Evolutionary conservation across 2,113 vertebrate species (phyloP), one percentile per base, ranked within the genome.

Genomic region (Micronisus gabar): DNA sequence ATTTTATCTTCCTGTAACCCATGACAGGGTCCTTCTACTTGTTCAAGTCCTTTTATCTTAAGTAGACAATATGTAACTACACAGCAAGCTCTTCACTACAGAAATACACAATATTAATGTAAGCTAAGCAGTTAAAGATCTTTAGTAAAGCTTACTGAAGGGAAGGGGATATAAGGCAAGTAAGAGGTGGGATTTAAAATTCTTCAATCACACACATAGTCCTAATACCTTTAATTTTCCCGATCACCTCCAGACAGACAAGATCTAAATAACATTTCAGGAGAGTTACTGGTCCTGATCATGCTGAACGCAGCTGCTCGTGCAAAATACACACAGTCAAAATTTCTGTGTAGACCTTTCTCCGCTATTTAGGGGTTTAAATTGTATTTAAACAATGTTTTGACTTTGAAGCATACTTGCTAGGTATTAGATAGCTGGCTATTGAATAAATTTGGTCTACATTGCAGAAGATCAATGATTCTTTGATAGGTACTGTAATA

Each of bases 151-250:
- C 62, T 68, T 63, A 72, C 13, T 66, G 79, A 88, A 92, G 62
- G 72, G 38, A 74, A 75, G 50, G 40, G 70, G 36, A 81, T 73
- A 58, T 22, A 70, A 86, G 13, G 20, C 71, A 94, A 66, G 45
- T 84, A 88, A 68, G 43, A 83, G 23, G 36, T 59, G 32, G 34
- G 76, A 83, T 91, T 81, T 76, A 48, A 76, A 81, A 78, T 70
- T 91, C 48, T 83, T 74, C 80, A 82, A 1, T 52, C 48, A 52
- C 58, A 86, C 19, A 21, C 30, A 65, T 6, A 48, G 38, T 45
- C 40, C 48, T 73, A 91, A 96, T 70, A 73, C 27, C 43, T 91
- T 73, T 78, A 70, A 83, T 95, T 89, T 95, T 89, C 45, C 83
- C 73, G 34, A 73, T 62, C 80, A 82, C 63, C 48, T 65, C 66